These are phyloP conservation scores for Geotrupes spiniger DNA, from an alignment of 2,888 invertebrate species.

Conservation along the genomic window DNA sequence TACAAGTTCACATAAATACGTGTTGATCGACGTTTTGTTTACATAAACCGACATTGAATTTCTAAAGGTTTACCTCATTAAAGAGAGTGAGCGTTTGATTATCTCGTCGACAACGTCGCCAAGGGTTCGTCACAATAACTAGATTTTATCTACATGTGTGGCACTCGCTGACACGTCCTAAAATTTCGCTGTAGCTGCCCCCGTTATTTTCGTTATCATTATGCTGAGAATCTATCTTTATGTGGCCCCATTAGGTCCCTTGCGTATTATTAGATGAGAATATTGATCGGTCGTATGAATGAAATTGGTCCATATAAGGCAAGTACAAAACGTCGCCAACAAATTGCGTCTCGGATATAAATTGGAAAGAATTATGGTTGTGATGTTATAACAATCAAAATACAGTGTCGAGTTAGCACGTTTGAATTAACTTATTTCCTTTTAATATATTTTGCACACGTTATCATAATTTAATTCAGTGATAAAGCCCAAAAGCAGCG, in stretches of 20 bases:
- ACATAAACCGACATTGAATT: slow-evolving; percentile 17
- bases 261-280: slow-evolving; percentile 9
- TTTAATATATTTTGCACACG: no score
- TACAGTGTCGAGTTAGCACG: no score
- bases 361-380: no score
- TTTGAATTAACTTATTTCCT: no score
- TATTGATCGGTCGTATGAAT: slow-evolving; percentile 13
- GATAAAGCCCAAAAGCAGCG: no score
- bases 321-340: background rate
- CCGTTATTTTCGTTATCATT: slow-evolving; percentile 31
- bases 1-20: no score
- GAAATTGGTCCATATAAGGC: no score
- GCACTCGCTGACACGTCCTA: slow-evolving; percentile 37
- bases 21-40: no score
- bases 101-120: slow-evolving; percentile 30
- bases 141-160: slow-evolving; percentile 36
- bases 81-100: slow-evolving; percentile 29
- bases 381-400: no score
- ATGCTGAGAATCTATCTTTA: slow-evolving; percentile 15
- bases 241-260: background rate
- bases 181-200: slow-evolving; percentile 30
- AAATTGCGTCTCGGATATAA: no score
- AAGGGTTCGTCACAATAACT: slow-evolving; percentile 30
- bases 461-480: no score
- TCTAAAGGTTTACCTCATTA: slow-evolving; percentile 16